Base-by-base conservation (phyloP, 2,888 invertebrate genomes). In the Melolontha melolontha region DNA sequence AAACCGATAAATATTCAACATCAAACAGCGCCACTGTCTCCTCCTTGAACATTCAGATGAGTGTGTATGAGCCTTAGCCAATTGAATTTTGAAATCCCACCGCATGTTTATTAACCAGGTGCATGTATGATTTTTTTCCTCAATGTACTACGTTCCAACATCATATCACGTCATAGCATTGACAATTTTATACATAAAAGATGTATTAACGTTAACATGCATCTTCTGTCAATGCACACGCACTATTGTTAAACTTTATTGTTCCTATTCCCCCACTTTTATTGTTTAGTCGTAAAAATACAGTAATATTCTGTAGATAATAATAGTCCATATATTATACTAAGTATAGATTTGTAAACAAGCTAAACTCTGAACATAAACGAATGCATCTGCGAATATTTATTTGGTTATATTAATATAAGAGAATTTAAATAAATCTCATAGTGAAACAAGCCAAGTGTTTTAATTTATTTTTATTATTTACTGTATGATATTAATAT, bases 31-130 rank as follows among this genome's bases (percentile, higher is more conserved):
- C 76, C 68, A 73, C 76, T 78, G 75, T 75, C 77, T 74, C 75
- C 75, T 77, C 75, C 75, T 59, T 42, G 42, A 73, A 72, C 75
- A 72, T 76, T 76, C 74, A 73, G 74, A 77, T 76, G 76, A 77
- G 72, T 73, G 75, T 44, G 42, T 40, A 44, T 44, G 59, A 44
- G 59, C 44, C 75, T 77, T 76, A 74, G 75, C 74, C 75, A 76
- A 76, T 77, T 75, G 74, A 75, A 74, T 76, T 78, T 76, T 75
- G 75, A 77, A 76, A 76, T 73, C 71, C 27, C 47, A 14, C 70
- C 72, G 67, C 72, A 75, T 75, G 75, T 73, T 75, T 73, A 75
- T 73, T 73, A 74, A 75, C 75, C 75, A 75, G 75, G 75, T 76
- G 75, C 73, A 55, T 41, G 44, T 17, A 27, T 40, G 44, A 42